Conservation (phyloP, 2,888 invertebrate genomes). For the Auanema freiburgensis region DNA sequence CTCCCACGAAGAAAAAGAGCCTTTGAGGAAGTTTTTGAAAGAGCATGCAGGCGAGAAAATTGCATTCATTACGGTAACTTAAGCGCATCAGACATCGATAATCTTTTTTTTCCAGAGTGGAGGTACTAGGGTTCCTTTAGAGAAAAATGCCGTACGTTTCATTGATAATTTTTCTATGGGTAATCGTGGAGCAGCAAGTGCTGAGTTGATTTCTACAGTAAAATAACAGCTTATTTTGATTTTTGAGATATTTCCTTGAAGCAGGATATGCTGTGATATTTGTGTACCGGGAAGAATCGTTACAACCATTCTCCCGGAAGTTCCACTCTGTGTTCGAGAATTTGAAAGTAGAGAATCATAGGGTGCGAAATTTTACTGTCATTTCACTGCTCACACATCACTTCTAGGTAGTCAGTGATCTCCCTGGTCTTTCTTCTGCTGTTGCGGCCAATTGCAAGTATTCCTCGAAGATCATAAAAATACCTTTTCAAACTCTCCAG, state of each 20-base stretch:
- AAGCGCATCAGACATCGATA: not conserved
- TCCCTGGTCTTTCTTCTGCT: slow-evolving; percentile 22
- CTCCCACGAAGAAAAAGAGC: not conserved
- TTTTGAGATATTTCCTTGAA: slow-evolving; percentile 76
- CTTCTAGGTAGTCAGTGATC: slow-evolving; percentile 27
- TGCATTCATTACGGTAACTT: slow-evolving; percentile 43
- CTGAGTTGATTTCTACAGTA: slow-evolving; percentile 72
- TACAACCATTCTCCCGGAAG: slow-evolving; percentile 88
- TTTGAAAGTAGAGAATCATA: slow-evolving; percentile 31
- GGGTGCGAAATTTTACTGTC: slow-evolving; percentile 10
- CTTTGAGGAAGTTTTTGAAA: slow-evolving; percentile 22
- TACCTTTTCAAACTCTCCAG: slow-evolving; percentile 53
- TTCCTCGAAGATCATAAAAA: slow-evolving; percentile 30
- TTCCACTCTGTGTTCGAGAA: slow-evolving; percentile 69
- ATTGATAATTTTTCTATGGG: slow-evolving; percentile 99
- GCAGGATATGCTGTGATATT: slow-evolving; percentile 87
- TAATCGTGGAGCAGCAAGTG: slow-evolving; percentile 87
- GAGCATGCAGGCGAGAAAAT: slow-evolving; percentile 19
- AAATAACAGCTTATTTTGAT: not conserved
- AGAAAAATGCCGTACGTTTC: slow-evolving; percentile 93
- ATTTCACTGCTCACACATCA: not conserved
- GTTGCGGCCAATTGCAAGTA: slow-evolving; percentile 33
- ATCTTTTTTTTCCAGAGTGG: slow-evolving; percentile 72
- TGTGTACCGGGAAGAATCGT: slow-evolving; percentile 83
- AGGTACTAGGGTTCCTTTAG: slow-evolving; percentile 92